Percentiles rank a stretch among this genome's conserved stretches.
phyloP scores from a whole-genome alignment of 2,888 invertebrate genomes.

The Slavum lentiscoides region DNA sequence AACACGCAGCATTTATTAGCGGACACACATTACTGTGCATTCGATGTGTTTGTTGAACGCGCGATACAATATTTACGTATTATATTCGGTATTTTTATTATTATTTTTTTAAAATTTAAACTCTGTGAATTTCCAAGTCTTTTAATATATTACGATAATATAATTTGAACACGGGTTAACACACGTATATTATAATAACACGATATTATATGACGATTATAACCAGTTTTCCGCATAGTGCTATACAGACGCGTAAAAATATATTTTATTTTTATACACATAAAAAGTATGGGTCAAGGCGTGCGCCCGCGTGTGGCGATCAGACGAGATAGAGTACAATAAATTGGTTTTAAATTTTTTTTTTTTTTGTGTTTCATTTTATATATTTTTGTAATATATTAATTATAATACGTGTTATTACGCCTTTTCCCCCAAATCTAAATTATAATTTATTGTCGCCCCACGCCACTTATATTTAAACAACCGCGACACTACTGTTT shows the following conservation, averaged over 20 bases:
- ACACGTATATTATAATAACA: neutral
- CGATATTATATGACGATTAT: neutral
- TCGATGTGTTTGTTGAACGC: too few species aligned
- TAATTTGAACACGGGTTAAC: too few species aligned
- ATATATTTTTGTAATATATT: too few species aligned
- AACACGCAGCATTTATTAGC: too few species aligned
- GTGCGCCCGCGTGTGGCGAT: neutral
- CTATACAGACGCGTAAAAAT: neutral
- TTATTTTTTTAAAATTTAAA: neutral
- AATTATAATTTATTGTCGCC: constrained; percentile 35
- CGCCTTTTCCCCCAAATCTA: neutral
- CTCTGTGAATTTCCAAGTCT: neutral
- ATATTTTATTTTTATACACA: too few species aligned
- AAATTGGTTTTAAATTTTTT: constrained; percentile 35
- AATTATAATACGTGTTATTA: neutral
- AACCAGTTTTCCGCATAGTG: constrained; percentile 25
- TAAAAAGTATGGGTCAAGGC: constrained; percentile 31
- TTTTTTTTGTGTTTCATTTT: constrained; percentile 29
- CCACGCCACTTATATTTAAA: constrained; percentile 17
- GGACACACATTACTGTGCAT: too few species aligned
- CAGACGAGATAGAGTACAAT: neutral
- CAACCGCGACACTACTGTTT: constrained; percentile 31
- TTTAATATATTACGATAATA: neutral
- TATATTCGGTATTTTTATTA: neutral
- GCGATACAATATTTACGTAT: neutral